Evolutionary conservation across 2,888 invertebrate species (phyloP), one percentile per base, ranked within the genome.

Genomic region (Cyrtodaria siliqua): DNA sequence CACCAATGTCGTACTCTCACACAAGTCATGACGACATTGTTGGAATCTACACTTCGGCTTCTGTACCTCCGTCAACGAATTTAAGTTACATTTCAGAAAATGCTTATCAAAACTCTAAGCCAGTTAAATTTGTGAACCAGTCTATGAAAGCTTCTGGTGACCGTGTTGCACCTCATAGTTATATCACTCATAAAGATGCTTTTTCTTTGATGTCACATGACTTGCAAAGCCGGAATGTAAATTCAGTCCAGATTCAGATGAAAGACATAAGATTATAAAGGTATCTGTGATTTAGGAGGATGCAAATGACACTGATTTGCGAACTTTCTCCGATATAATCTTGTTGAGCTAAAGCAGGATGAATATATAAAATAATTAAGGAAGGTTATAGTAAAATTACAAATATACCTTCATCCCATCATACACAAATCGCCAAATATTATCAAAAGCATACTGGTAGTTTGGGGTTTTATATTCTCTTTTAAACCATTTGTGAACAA

Each of bases 11-110:
- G 12, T 83, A 59, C 42, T 66, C 71, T 47, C 63, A 57, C 33
- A 59, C 63, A 8, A 67, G 57, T 42, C 56, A 56, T 57, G 70
- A 62, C 50, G 52, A 71, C 49, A 27, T 76, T 16, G 61, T 56
- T 24, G 47, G 44, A 56, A 44, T 57, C 47, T 60, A 66, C 24
- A 20, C 63, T 24, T 57, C 53, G 33, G 42, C 66, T 16, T 47
- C 56, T 18, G 42, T 67, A 44, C 56, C 71, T 50, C 26, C 47
- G 9, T 50, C 27, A 71, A 71, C 62, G 63, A 62, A 71, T 40
- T 63, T 44, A 44, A 9, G 4, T 16, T 9, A 63, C 24, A 71
- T 71, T n/a, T 63, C 71, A 14, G 71, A 71, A 47, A 42, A 26
- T 33, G 33, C 12, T 12, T 8, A 33, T 33, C 33, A 33, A 33